Conservation (phyloP, 2,113 vertebrate genomes). For the Probosciger aterrimus region DNA sequence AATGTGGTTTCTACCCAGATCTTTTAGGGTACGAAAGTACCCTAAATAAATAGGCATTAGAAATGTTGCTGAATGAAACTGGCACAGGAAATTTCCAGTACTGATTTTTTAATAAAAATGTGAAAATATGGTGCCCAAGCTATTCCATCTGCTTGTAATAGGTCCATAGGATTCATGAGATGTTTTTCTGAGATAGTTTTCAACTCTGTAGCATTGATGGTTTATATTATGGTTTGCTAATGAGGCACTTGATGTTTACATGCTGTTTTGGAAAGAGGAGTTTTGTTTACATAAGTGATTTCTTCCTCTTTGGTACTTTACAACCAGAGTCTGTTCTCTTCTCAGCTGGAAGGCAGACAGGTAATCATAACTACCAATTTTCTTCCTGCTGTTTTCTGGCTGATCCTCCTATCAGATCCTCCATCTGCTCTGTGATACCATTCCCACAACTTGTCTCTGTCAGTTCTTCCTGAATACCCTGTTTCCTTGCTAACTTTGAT, state of each 20-base stretch:
- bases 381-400: not conserved
- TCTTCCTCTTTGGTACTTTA: not conserved
- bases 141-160: not conserved
- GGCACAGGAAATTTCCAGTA: not conserved
- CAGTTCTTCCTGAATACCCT: not conserved
- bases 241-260: not conserved
- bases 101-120: not conserved
- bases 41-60: not conserved
- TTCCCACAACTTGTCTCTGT: not conserved
- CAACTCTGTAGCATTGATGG: not conserved
- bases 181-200: not conserved
- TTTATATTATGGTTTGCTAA: not conserved
- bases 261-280: not conserved
- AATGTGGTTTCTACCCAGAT: not conserved
- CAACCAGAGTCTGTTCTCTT: not conserved
- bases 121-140: not conserved
- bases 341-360: not conserved
- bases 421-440: not conserved
- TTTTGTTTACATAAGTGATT: not conserved
- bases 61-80: not conserved
- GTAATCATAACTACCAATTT: not conserved
- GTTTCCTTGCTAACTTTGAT: not conserved
- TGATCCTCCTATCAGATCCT: not conserved
- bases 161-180: not conserved
- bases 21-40: not conserved